Conservation (phyloP, 2,888 invertebrate genomes). For the Tiphia femorata region DNA sequence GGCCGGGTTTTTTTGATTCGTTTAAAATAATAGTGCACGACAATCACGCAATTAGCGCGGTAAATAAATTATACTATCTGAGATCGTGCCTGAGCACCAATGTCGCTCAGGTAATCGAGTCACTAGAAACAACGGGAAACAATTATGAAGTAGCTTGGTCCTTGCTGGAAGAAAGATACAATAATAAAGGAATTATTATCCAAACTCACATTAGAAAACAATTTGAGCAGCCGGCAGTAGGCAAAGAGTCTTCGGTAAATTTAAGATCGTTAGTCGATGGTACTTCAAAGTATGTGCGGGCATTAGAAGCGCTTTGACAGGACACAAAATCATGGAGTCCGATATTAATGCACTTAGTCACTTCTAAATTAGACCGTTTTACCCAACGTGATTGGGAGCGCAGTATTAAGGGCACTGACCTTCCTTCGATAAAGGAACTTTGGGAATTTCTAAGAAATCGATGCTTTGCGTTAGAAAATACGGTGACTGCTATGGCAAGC, state of each 20-base stretch:
- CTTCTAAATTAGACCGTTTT: background rate
- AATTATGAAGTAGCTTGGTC: slow-evolving; percentile 4
- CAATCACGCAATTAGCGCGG: too few species aligned
- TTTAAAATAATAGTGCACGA: background rate
- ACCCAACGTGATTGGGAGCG: background rate
- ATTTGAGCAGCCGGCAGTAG: background rate
- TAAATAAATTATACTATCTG: too few species aligned
- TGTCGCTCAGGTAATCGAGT: background rate
- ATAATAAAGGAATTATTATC: too few species aligned
- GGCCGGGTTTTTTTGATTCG: background rate
- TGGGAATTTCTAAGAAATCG: background rate
- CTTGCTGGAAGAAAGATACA: background rate
- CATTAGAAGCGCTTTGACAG: background rate
- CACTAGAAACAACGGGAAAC: background rate
- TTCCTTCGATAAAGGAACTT: background rate
- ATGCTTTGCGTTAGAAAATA: background rate
- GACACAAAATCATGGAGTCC: too few species aligned
- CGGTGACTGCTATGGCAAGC: background rate
- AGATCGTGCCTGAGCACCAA: background rate
- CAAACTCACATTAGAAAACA: too few species aligned
- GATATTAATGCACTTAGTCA: background rate
- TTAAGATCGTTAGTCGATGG: background rate
- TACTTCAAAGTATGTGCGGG: background rate
- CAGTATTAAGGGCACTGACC: background rate
- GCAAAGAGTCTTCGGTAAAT: background rate